Conservation (phyloP, 1,140 invertebrate species). For the Agraylea sexmaculata region DNA sequence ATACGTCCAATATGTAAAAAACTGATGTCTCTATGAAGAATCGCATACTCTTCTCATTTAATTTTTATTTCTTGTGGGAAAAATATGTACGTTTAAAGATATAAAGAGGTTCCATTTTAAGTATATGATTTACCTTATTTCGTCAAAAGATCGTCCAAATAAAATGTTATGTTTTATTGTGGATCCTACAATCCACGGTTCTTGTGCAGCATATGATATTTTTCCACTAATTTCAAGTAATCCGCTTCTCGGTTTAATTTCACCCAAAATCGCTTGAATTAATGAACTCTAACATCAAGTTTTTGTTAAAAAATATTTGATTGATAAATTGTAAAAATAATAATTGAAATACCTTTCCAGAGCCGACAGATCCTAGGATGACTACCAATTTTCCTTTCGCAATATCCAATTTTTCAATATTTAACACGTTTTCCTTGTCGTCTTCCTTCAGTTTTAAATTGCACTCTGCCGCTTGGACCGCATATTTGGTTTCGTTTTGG, state of each 20-base stretch:
- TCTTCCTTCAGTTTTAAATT: too few species aligned
- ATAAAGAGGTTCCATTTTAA: too few species aligned
- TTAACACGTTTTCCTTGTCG: too few species aligned
- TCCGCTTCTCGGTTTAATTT: constrained; percentile 52
- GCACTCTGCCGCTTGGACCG: too few species aligned
- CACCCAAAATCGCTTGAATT: constrained; percentile 58
- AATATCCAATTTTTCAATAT: too few species aligned
- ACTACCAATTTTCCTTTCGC: constrained; percentile 49
- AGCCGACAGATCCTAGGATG: constrained; percentile 56
- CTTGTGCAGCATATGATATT: constrained; percentile 62
- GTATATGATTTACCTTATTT: too few species aligned
- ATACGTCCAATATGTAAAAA: too few species aligned
- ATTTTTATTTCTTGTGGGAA: too few species aligned
- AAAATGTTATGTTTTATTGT: constrained; percentile 68
- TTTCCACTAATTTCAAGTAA: constrained; percentile 46
- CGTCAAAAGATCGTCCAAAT: constrained; percentile 63
- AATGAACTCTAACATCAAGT: constrained; percentile 49
- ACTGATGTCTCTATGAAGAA: too few species aligned
- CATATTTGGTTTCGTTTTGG: too few species aligned
- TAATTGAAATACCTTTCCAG: constrained; percentile 59
- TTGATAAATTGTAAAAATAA: neutral
- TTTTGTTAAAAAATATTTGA: neutral
- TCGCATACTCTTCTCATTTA: too few species aligned
- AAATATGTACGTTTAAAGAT: too few species aligned
- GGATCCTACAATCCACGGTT: constrained; percentile 65